A percentile compares a stretch with the other conserved stretches of the same genome.
Conservation (phyloP, 2,797 vertebrate genomes). For the Clarias platycephalus region DNA sequence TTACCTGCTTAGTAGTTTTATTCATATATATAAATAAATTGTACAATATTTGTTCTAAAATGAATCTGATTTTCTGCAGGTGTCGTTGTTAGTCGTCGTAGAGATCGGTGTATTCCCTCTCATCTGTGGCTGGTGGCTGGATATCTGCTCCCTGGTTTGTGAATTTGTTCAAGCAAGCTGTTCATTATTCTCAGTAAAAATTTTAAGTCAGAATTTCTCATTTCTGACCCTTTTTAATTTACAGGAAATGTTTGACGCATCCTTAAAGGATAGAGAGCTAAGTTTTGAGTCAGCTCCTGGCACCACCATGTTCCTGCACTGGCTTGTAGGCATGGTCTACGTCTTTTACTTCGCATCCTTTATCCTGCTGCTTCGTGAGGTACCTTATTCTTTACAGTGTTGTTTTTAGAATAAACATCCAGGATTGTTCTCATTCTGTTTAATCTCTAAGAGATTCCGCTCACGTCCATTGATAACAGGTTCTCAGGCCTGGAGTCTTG, state of each 20-base stretch:
- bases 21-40: no score
- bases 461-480: constrained; percentile 68
- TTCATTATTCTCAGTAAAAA: not conserved
- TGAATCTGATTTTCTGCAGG: constrained; percentile 68
- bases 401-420: not conserved
- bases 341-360: constrained; percentile 98
- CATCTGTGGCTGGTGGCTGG: constrained; percentile 98
- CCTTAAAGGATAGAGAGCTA: constrained; percentile 88
- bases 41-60: not conserved
- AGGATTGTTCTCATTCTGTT: not conserved
- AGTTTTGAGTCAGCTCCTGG: constrained; percentile 94
- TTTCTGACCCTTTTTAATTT: not conserved
- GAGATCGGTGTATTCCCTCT: constrained; percentile 97
- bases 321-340: constrained; percentile 97
- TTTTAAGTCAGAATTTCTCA: not conserved
- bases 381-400: constrained; percentile 53
- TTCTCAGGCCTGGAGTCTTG: constrained; percentile 91
- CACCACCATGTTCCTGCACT: constrained; percentile 97
- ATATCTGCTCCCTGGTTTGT: constrained; percentile 96
- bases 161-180: not conserved
- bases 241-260: constrained; percentile 97
- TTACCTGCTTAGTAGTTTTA: not conserved
- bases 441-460: not conserved
- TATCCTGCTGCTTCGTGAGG: constrained; percentile 93
- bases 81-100: constrained; percentile 92